Evolutionary conservation across 92 coral and sea anemone species (phyloP).

Genomic region (Siderastrea siderea): DNA sequence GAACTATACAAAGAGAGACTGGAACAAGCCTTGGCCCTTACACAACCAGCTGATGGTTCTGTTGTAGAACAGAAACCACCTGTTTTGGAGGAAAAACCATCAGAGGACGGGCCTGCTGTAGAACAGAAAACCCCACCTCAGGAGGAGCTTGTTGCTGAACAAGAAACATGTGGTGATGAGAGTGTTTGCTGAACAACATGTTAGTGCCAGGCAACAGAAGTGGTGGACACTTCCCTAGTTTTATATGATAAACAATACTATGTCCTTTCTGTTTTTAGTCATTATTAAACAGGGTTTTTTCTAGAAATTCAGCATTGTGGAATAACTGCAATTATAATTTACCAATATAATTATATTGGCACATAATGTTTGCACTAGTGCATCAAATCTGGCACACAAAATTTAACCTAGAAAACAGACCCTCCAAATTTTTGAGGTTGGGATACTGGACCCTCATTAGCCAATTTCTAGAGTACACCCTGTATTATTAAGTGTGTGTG

Average conservation of each 20-base stretch:
- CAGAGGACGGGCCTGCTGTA: background rate
- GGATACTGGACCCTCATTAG: no score
- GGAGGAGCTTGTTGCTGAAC: background rate
- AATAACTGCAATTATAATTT: background rate
- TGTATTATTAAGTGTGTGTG: no score
- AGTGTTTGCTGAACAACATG: background rate
- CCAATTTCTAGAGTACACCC: no score
- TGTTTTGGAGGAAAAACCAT: background rate
- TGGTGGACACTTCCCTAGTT: background rate
- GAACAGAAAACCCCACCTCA: background rate
- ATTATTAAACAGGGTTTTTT: no score
- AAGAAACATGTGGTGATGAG: background rate
- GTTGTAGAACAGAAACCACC: constrained; percentile 19
- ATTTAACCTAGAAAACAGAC: no score
- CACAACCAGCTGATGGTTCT: background rate
- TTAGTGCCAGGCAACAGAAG: background rate
- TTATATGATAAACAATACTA: background rate
- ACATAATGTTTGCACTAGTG: no score
- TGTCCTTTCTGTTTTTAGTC: background rate
- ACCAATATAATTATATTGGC: no score
- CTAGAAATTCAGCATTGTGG: background rate
- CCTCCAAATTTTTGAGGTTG: no score
- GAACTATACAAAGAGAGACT: constrained; percentile 87
- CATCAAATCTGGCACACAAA: no score
- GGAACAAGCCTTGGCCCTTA: constrained; percentile 76